Percentiles rank a stretch among this genome's conserved stretches.
phyloP scores from a whole-genome alignment of 2,888 invertebrate species.

The Netelia inedita region DNA sequence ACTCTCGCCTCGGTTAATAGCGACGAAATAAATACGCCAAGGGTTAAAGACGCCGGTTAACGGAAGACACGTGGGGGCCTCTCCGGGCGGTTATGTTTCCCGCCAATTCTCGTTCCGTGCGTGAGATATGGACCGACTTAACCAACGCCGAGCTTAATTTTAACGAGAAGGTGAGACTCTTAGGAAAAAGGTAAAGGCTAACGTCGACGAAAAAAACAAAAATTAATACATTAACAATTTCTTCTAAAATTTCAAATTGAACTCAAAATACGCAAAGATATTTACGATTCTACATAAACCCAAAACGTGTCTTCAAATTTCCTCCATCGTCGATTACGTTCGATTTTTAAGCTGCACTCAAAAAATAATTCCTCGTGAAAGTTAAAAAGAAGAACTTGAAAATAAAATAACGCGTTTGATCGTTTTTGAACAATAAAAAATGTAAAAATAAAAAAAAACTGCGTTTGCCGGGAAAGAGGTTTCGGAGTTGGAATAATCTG shows the following conservation, averaged over 20 bases:
- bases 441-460: background rate
- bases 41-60: conserved; percentile 49
- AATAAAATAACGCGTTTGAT: too few relatives aligned
- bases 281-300: too few relatives aligned
- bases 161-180: conserved; percentile 11
- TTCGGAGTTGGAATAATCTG: background rate
- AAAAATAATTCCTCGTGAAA: too few relatives aligned
- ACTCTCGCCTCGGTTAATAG: conserved; percentile 45
- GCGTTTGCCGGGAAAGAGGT: too few relatives aligned
- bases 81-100: background rate
- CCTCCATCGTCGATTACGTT: too few relatives aligned
- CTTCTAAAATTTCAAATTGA: too few relatives aligned
- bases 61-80: conserved; percentile 47
- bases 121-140: conserved; percentile 12
- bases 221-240: too few relatives aligned
- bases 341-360: too few relatives aligned
- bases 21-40: conserved; percentile 26
- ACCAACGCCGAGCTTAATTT: conserved; percentile 23
- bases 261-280: too few relatives aligned
- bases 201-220: too few relatives aligned
- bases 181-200: background rate
- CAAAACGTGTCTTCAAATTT: too few relatives aligned
- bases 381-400: too few relatives aligned
- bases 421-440: background rate
- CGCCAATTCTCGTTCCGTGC: conserved; percentile 19